Conservation (phyloP, 2,113 vertebrate species). For the Typhlomys cinereus region DNA sequence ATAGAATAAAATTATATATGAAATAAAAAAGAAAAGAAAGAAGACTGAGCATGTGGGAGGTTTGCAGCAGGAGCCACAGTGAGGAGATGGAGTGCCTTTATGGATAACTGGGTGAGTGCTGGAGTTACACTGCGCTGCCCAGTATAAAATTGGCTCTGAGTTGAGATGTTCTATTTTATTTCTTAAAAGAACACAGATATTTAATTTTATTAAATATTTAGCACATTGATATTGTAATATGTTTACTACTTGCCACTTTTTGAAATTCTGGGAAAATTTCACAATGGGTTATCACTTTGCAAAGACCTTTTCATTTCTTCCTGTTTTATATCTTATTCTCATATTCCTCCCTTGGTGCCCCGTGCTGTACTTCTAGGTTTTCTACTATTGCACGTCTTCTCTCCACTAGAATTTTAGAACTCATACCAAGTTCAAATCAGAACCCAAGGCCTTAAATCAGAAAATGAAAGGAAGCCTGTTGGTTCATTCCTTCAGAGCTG, state of each 20-base stretch:
- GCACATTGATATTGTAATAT: background rate
- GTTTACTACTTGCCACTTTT: background rate
- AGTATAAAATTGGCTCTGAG: background rate
- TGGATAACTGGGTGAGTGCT: no score
- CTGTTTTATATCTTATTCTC: background rate
- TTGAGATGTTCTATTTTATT: background rate
- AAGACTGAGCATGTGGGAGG: background rate
- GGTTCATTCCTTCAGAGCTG: background rate
- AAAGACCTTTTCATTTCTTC: background rate
- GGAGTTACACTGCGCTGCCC: background rate
- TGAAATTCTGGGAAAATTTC: background rate
- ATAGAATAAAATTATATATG: no score
- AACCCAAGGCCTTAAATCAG: background rate
- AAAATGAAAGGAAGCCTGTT: background rate
- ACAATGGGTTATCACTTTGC: background rate
- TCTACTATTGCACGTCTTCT: background rate
- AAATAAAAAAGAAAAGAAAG: no score
- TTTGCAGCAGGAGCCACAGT: rapidly evolving
- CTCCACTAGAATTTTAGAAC: background rate
- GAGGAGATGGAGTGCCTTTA: background rate
- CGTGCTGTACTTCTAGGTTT: background rate
- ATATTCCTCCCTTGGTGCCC: background rate
- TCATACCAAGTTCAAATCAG: no score
- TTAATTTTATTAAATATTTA: background rate
- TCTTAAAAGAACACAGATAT: background rate